Evolutionary conservation across 2,888 invertebrate genomes (phyloP), one percentile per base, ranked within the genome.

Genomic region (Agonopterix heracliana): DNA sequence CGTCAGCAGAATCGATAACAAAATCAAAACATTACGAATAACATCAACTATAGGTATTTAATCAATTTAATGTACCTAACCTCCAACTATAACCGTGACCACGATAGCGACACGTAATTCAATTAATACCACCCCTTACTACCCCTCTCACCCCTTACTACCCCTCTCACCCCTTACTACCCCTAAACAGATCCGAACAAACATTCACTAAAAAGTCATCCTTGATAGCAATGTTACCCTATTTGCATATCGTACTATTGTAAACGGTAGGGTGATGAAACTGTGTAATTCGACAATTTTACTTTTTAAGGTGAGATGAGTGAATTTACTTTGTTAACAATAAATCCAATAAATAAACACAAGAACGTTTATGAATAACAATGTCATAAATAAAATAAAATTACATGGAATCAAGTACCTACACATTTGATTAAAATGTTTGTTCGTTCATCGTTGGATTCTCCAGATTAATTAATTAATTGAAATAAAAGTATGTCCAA

Each of bases 71-170:
- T 42, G 38, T 5, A 9, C 5, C 40, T 9, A 17, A 38, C 17
- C 40, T 46, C 34, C 17, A 44, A 38, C 26, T 47, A 47, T 51
- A 42, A 41, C 48, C 46, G 54, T 64, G 61, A 64, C 26, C 61
- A 51, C 56, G 59, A 59, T 7, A 57, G 66, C 61, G 74, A 73
- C 79, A 77, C 73, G 72, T 81, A 81, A 82, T 82, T 82, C 72
- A 79, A 81, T 84, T 81, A 84, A 71, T 66, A 60, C 59, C 57
- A 61, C 72, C 64, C 34, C 26, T 26, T 1, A 26, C n/a, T n/a
- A 26, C 26, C 5, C 26, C 26, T 26, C 56, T 41, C 50, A 45
- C 45, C 43, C 34, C 47, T n/a, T 26, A 26, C 26, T 26, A 26
- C 26, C 26, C 26, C 26, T 26, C 56, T 41, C 50, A 45, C 45